Evolutionary conservation across 2,888 invertebrate species (phyloP).

Genomic region (Elgonia sp.): DNA sequence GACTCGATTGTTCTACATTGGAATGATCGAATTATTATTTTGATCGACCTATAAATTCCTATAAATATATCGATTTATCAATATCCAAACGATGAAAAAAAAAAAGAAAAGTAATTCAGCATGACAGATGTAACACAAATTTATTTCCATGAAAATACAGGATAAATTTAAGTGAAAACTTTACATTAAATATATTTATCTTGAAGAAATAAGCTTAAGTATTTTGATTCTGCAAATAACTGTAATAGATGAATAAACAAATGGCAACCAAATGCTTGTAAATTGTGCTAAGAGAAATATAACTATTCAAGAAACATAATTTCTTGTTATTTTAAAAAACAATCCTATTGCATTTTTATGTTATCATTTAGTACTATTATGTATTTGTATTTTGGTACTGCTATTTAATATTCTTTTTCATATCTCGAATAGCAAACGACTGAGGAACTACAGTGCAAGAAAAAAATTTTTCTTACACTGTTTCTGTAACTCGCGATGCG

Average conservation of each 20-base stretch:
- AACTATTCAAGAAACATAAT: conserved; percentile 41
- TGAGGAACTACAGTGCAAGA: too few relatives aligned
- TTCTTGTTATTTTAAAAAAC: neutral
- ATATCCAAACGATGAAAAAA: conserved; percentile 11
- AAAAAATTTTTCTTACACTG: too few relatives aligned
- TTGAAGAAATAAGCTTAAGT: conserved; percentile 22
- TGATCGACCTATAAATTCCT: conserved; percentile 49
- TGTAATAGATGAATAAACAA: conserved; percentile 45
- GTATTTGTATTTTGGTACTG: too few relatives aligned
- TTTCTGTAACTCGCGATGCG: too few relatives aligned
- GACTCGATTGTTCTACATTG: conserved; percentile 5
- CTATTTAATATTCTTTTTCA: too few relatives aligned
- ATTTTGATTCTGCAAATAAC: conserved; percentile 38
- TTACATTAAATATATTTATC: conserved; percentile 26
- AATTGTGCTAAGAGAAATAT: conserved; percentile 45
- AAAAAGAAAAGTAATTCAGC: neutral
- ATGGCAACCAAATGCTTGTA: conserved; percentile 55
- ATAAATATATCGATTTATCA: neutral
- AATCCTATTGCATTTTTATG: too few relatives aligned
- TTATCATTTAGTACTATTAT: too few relatives aligned
- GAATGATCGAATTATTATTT: neutral
- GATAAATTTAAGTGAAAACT: conserved; percentile 12
- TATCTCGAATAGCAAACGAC: too few relatives aligned
- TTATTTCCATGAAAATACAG: conserved; percentile 9
- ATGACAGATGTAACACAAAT: neutral